Evolutionary conservation across 2,113 vertebrate species (phyloP), one percentile per base, ranked within the genome.

Genomic region (Stigmatopora nigra): DNA sequence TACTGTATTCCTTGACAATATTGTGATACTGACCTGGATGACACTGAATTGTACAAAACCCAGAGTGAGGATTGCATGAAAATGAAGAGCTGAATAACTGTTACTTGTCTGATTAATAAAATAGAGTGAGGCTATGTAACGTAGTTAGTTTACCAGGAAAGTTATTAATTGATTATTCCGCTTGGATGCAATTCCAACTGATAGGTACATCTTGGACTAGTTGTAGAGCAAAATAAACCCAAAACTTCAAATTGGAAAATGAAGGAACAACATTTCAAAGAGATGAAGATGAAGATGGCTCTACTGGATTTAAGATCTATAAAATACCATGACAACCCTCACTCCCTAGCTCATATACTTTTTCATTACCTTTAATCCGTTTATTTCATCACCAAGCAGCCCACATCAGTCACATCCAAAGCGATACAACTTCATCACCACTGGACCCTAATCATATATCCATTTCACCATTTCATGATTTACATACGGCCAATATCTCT

Each of bases 401-500:
- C 71, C 65, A 61, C 61, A 13, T 78, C 72, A 73, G 59, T 64
- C 59, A 55, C 77, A 68, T 60, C 62, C 71, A 67, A 73, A 73
- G 36, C 72, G 82, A 70, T 53, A 68, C 64, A 67, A 63, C 57
- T 61, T 59, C 64, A 62, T 65, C 63, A 72, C 71, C 63, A 66
- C 65, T 38, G 73, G 49, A 72, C 65, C 70, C 69, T 84, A 77
- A 82, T 79, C 86, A 80, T 31, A 48, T 81, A 77, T 87, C 84
- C 70, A 51, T 77, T 78, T 84, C 67, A 25, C 71, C 41, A 65
- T 75, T 69, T 83, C 83, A 86, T 84, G 76, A 86, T 88, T 88
- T 88, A 81, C 80, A 89, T 88, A 83, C 71, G 64, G 73, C 75
- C 72, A 81, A 84, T 85, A 86, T 85, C 80, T 81, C 77, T 82